phyloP scores from a whole-genome alignment of 2,113 vertebrate genomes.

The Gallinago media region DNA sequence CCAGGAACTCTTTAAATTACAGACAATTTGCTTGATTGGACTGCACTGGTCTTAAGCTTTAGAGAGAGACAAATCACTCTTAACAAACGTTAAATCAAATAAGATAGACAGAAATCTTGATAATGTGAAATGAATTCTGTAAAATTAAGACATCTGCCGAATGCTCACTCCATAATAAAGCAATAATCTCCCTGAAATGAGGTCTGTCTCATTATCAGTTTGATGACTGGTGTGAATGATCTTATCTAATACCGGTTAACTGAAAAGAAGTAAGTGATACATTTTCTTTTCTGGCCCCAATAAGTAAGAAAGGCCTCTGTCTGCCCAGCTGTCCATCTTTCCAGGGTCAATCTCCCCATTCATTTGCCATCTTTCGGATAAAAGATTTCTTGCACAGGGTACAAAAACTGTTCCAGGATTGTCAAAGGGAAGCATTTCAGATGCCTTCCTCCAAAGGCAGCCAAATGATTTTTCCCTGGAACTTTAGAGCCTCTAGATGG shows the following conservation, averaged over 20 bases:
- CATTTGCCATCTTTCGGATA: neutral
- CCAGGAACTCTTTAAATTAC: conserved; percentile 66
- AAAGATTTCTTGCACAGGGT: neutral
- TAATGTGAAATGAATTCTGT: conserved; percentile 65
- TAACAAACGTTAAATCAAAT: conserved; percentile 72
- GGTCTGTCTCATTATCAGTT: conserved; percentile 52
- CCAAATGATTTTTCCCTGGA: neutral
- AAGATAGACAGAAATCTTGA: conserved; percentile 67
- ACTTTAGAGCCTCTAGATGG: neutral
- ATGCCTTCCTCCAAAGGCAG: neutral
- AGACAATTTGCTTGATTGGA: conserved; percentile 73
- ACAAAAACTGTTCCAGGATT: neutral
- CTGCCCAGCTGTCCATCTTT: neutral
- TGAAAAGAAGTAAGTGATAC: neutral
- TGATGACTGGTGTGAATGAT: conserved; percentile 33
- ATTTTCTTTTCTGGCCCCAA: neutral
- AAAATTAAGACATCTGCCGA: conserved; percentile 66
- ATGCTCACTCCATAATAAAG: conserved; percentile 50
- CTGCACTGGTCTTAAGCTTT: conserved; percentile 54
- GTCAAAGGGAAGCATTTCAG: neutral
- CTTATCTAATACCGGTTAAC: conserved; percentile 38
- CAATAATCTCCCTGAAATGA: conserved; percentile 49
- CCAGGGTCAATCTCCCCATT: neutral
- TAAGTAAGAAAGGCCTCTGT: neutral
- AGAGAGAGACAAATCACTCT: conserved; percentile 68